A percentile compares a stretch with the other conserved stretches of the same genome.
Evolutionary conservation across 1,140 invertebrate genomes (phyloP).

Genomic region (Drosophila busckii): DNA sequence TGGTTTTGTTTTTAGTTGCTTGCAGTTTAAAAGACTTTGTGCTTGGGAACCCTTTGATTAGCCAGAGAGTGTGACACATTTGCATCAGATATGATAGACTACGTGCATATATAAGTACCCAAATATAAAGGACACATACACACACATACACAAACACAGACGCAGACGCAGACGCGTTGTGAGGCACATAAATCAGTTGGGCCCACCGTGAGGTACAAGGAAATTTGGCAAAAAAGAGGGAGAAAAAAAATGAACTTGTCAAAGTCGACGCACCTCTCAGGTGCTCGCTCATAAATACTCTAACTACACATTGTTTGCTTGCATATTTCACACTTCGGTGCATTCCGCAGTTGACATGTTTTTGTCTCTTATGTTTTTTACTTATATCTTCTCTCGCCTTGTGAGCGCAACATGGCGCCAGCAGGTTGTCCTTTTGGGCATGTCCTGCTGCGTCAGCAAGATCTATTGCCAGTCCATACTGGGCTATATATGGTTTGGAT

Average conservation of each 20-base stretch:
- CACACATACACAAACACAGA: slow-evolving; percentile 8
- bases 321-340: slow-evolving; percentile 9
- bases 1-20: slow-evolving; percentile 5
- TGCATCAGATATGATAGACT: slow-evolving; percentile 66
- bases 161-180: neutral
- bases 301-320: slow-evolving; percentile 26
- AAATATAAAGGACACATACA: slow-evolving; percentile 15
- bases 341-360: slow-evolving; percentile 46
- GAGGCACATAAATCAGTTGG: slow-evolving; percentile 51
- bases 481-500: no score
- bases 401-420: slow-evolving; percentile 50
- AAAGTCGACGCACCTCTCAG: slow-evolving; percentile 43
- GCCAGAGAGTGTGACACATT: slow-evolving; percentile 75
- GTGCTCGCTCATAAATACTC: slow-evolving; percentile 49
- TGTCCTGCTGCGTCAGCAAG: slow-evolving; percentile 50
- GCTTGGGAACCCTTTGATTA: slow-evolving; percentile 3
- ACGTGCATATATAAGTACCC: slow-evolving; percentile 48
- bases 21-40: slow-evolving; percentile 1
- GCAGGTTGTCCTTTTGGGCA: slow-evolving; percentile 1
- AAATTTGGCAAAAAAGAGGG: slow-evolving; percentile 11
- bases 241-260: slow-evolving; percentile 59
- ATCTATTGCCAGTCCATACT: slow-evolving; percentile 5
- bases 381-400: slow-evolving; percentile 14
- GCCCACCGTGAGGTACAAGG: slow-evolving; percentile 32
- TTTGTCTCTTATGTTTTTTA: slow-evolving; percentile 33